Base-by-base conservation (phyloP, 2,888 invertebrate genomes). In the Lycocerus yunnanus region DNA sequence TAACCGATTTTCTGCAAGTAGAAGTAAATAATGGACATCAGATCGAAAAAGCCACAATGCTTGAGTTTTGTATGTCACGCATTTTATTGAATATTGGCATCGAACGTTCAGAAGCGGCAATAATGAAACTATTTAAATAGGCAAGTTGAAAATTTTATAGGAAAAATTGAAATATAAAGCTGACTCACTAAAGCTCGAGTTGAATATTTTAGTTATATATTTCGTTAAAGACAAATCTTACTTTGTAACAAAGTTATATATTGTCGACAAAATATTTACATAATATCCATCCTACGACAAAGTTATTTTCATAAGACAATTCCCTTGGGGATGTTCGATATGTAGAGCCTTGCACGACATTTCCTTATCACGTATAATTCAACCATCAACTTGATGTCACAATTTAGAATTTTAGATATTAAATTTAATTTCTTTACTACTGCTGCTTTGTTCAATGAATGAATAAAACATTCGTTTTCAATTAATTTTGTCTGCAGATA, bases 281-380 rank as follows among this genome's bases (percentile, higher is more conserved):
- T 43, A 43, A 43, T 43, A 43, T 43, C 43, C 43, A 27, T 43
- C 6, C 43, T 43, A n/a, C 43, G n/a, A 43, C n/a, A 43, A 43
- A 43, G 43, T 43, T 43, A 43, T 43, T 43, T 43, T 43, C 43
- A 43, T 43, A 43, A 43, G 43, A 43, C 43, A 43, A 43, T 43
- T 43, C 43, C 43, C 43, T 43, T n/a, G 43, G 43, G 43, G 43
- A 43, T 43, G 43, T 43, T 43, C 43, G 43, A 43, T 43, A 43
- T 43, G 43, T 43, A 43, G 43, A n/a, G 43, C 43, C n/a, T 43
- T 43, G 43, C n/a, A 43, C n/a, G 43, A 43, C 43, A 43, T 43
- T 43, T 43, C 61, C 61, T 63, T 63, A n/a, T 63, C 20, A 16
- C 61, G 61, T 63, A 63, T 63, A 63, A 63, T 63, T 63, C n/a